Evolutionary conservation across 1,140 invertebrate species (phyloP).

Genomic region (Trichogramma pretiosum): DNA sequence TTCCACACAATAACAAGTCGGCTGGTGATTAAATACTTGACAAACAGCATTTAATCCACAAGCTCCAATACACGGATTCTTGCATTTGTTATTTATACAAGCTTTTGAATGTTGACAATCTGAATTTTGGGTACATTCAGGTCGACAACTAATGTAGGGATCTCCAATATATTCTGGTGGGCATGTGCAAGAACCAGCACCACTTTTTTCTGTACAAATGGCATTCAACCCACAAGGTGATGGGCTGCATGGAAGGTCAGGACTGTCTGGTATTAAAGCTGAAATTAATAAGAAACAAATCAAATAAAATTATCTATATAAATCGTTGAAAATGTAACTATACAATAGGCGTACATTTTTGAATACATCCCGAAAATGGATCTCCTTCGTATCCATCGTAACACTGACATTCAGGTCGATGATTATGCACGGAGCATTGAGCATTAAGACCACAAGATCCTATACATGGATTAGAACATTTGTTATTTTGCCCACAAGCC

Average conservation of each 20-base stretch:
- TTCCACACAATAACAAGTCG: constrained; percentile 65
- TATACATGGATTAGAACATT: constrained; percentile 71
- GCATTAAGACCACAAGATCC: constrained; percentile 78
- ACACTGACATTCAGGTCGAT: constrained; percentile 70
- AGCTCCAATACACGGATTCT: constrained; percentile 67
- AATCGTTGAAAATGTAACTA: background rate
- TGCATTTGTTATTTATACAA: constrained; percentile 75
- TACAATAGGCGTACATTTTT: constrained; percentile 46
- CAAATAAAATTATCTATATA: background rate
- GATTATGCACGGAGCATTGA: constrained; percentile 65
- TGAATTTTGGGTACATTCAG: constrained; percentile 72
- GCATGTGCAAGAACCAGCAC: constrained; percentile 71
- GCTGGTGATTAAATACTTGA: constrained; percentile 71
- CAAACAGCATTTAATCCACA: constrained; percentile 77
- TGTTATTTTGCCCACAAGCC: constrained; percentile 66
- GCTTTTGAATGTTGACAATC: constrained; percentile 66
- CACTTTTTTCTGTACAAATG: constrained; percentile 67
- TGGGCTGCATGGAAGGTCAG: constrained; percentile 63
- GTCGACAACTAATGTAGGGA: constrained; percentile 70
- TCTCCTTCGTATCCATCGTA: constrained; percentile 68
- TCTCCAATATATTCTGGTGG: constrained; percentile 72
- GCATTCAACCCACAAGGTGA: constrained; percentile 75
- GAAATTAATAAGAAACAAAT: constrained; percentile 3
- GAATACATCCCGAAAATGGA: constrained; percentile 68
- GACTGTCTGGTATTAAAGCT: constrained; percentile 25